phyloP scores from a whole-genome alignment of 2,888 invertebrate species.

The Phaonia tiefii region DNA sequence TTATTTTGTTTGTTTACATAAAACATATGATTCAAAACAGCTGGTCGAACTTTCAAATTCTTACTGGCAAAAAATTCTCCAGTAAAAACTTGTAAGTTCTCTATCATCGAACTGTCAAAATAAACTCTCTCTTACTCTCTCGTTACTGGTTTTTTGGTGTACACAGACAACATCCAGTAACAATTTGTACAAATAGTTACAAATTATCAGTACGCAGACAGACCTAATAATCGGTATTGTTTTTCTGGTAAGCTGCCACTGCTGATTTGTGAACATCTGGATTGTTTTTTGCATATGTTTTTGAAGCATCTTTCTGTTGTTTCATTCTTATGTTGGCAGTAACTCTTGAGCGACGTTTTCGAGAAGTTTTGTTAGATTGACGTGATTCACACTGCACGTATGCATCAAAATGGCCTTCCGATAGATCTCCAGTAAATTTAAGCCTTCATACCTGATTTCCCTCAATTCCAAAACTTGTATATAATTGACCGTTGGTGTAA shows the following conservation, averaged over 20 bases:
- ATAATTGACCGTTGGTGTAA: background rate
- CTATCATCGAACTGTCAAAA: too few species aligned
- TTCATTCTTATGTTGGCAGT: background rate
- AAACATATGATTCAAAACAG: too few species aligned
- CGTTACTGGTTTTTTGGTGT: too few species aligned
- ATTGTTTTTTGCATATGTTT: background rate
- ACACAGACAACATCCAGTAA: too few species aligned
- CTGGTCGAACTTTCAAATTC: too few species aligned
- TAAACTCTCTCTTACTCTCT: too few species aligned
- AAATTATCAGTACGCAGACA: too few species aligned
- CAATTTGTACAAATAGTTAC: too few species aligned
- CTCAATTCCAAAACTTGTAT: background rate
- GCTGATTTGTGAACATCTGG: background rate
- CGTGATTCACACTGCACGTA: background rate
- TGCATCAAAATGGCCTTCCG: background rate
- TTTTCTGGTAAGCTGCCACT: background rate
- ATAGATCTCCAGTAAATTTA: background rate
- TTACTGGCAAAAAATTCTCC: too few species aligned
- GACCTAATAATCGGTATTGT: background rate
- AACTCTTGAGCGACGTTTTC: constrained; percentile 11
- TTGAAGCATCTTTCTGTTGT: background rate
- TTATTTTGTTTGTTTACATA: too few species aligned
- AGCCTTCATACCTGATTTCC: background rate
- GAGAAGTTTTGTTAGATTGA: background rate
- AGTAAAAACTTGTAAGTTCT: too few species aligned